These are phyloP conservation scores for Heliconius sara DNA, from an alignment of 2,888 invertebrate genomes.

Conservation along the genomic window DNA sequence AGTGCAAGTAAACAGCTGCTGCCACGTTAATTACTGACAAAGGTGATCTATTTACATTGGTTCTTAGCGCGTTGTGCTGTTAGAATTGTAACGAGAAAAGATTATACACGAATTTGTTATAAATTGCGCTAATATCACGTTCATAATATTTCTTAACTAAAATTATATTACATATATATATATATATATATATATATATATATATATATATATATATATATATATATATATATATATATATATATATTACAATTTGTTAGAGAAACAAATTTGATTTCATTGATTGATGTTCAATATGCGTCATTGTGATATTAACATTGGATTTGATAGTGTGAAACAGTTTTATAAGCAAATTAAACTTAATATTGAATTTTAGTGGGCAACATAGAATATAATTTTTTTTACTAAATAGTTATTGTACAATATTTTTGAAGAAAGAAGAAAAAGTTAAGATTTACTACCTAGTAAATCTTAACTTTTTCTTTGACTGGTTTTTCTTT, in stretches of 20 bases:
- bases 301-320: neutral
- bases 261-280: neutral
- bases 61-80: conserved; percentile 64
- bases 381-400: too few species aligned
- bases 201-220: too few species aligned
- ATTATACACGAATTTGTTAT: conserved; percentile 51
- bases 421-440: too few species aligned
- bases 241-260: neutral
- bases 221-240: too few species aligned
- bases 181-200: too few species aligned
- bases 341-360: neutral
- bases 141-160: conserved; percentile 30
- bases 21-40: conserved; percentile 80
- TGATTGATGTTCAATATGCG: conserved; percentile 26
- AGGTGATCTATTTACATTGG: conserved; percentile 69
- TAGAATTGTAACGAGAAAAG: conserved; percentile 49
- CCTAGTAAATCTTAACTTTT: too few species aligned
- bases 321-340: neutral
- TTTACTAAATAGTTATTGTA: too few species aligned
- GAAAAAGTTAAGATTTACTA: too few species aligned
- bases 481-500: too few species aligned
- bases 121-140: conserved; percentile 44
- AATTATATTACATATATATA: conserved; percentile 1
- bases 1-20: conserved; percentile 78
- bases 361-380: too few species aligned